Evolutionary conservation across 2,888 invertebrate genomes (phyloP).

Genomic region (Habroteleia sp.): DNA sequence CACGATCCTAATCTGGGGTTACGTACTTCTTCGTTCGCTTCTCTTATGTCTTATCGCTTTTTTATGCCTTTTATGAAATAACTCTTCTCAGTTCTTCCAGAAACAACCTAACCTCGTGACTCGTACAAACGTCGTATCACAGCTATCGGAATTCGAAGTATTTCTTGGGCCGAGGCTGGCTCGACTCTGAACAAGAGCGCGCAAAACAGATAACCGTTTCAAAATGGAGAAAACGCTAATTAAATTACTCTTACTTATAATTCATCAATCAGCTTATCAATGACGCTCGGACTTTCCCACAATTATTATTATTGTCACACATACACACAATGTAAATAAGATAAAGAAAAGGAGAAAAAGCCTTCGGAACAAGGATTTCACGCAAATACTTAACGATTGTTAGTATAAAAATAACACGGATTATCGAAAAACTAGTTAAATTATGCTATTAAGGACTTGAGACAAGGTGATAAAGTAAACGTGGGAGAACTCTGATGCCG

Average conservation of each 20-base stretch:
- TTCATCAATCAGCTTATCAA: conserved; percentile 11
- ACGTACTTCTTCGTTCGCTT: conserved; percentile 60
- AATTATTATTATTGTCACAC: conserved; percentile 7
- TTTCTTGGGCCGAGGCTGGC: conserved; percentile 38
- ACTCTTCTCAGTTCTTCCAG: conserved; percentile 62
- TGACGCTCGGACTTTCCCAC: conserved; percentile 11
- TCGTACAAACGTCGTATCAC: conserved; percentile 56
- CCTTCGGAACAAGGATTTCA: conserved; percentile 26
- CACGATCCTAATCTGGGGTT: conserved; percentile 62
- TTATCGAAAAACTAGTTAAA: conserved; percentile 55
- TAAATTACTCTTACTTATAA: conserved; percentile 28
- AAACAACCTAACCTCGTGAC: conserved; percentile 53
- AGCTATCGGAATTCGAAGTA: conserved; percentile 63
- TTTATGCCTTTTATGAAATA: conserved; percentile 62
- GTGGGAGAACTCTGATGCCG: conserved; percentile 73
- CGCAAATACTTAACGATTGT: conserved; percentile 29
- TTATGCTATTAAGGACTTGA: conserved; percentile 48
- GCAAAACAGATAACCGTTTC: conserved; percentile 15
- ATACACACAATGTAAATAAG: too few relatives aligned
- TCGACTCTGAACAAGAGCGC: conserved; percentile 18
- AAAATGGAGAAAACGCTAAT: conserved; percentile 35
- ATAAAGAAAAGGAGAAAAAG: background rate
- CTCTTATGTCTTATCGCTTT: conserved; percentile 53
- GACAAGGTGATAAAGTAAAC: conserved; percentile 63
- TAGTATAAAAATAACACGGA: conserved; percentile 21